phyloP scores from a whole-genome alignment of 2,113 vertebrate genomes.

The Atlantisia rogersi region DNA sequence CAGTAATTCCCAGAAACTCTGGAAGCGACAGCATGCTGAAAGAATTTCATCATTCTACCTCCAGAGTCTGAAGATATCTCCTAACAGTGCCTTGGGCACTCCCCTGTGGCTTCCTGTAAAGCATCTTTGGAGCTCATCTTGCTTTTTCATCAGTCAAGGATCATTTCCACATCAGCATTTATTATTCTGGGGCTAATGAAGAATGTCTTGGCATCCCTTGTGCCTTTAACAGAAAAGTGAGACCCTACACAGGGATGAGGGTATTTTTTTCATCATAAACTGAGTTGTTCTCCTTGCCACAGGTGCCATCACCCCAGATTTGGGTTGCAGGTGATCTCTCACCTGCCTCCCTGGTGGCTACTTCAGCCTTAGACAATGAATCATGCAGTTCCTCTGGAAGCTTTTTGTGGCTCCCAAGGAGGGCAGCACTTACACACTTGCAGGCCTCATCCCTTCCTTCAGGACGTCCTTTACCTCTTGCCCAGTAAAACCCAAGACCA shows the following conservation, averaged over 20 bases:
- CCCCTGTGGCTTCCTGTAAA: not conserved
- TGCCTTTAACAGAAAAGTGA: not conserved
- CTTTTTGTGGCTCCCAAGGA: not conserved
- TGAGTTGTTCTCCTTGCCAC: not conserved
- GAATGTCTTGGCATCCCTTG: not conserved
- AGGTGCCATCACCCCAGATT: accelerated
- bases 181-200: not conserved
- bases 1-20: not conserved
- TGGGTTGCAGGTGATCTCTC: not conserved
- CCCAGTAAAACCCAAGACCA: not conserved
- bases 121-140: not conserved
- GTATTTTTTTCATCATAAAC: not conserved
- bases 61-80: not conserved
- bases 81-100: not conserved
- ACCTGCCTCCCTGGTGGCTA: not conserved
- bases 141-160: not conserved
- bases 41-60: not conserved
- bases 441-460: not conserved
- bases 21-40: not conserved
- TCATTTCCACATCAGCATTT: not conserved
- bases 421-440: not conserved
- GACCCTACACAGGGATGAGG: not conserved
- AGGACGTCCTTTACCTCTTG: not conserved
- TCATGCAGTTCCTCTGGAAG: not conserved
- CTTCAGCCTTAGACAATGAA: not conserved